Conservation (phyloP, 37 sponge, comb jelly and placozoan genomes). For the Diacarnus erythraeanus region DNA sequence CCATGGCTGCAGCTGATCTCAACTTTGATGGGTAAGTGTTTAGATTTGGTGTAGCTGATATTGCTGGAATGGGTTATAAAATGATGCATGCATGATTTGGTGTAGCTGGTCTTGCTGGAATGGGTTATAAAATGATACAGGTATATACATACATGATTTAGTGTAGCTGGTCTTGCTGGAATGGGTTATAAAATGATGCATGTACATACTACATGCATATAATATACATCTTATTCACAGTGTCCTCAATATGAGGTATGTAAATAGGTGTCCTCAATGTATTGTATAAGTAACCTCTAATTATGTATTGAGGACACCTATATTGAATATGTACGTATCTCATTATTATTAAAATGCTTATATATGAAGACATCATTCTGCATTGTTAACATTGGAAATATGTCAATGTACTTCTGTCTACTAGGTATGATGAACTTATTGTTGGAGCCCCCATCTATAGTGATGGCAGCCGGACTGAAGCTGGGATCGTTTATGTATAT, state of each 20-base stretch:
- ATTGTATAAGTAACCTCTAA: too few relatives aligned
- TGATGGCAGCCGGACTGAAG: background rate
- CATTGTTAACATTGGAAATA: background rate
- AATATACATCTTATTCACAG: background rate
- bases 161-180: too few relatives aligned
- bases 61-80: background rate
- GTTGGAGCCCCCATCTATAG: constrained; percentile 33
- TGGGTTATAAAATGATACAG: background rate
- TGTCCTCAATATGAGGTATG: too few relatives aligned
- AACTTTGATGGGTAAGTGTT: constrained; percentile 33
- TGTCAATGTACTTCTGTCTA: background rate
- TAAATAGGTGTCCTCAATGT: too few relatives aligned
- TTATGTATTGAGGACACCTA: background rate
- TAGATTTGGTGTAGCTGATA: background rate
- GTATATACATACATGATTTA: too few relatives aligned
- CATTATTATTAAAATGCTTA: too few relatives aligned
- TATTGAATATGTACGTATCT: too few relatives aligned
- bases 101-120: background rate
- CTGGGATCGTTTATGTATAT: constrained; percentile 16
- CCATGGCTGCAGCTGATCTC: constrained; percentile 42
- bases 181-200: background rate
- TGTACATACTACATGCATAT: background rate
- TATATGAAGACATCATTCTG: background rate
- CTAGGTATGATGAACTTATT: constrained; percentile 22
- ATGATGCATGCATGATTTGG: background rate